phyloP scores from a whole-genome alignment of 2,113 vertebrate genomes.

The Noturus placidus region DNA sequence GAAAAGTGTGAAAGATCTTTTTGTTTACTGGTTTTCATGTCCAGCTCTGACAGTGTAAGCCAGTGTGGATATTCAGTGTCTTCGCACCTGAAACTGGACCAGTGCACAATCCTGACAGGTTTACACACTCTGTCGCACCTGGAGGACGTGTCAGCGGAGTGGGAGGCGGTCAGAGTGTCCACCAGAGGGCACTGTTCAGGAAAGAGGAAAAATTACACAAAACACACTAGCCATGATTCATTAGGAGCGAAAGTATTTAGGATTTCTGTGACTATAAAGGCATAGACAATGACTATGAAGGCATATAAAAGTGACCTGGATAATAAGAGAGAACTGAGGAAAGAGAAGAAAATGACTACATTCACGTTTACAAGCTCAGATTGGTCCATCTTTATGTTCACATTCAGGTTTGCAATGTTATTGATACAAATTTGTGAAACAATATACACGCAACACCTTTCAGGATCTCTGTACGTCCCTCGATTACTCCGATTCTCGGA shows the following conservation, averaged over 20 bases:
- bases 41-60: background rate
- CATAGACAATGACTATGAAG: no score
- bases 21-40: background rate
- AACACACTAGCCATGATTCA: no score
- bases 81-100: background rate
- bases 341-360: no score
- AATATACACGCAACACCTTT: background rate
- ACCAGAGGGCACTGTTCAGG: background rate
- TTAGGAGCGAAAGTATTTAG: no score
- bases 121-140: background rate
- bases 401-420: no score
- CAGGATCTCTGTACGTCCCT: background rate
- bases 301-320: no score
- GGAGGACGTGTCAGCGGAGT: background rate
- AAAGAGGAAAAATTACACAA: background rate
- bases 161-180: background rate
- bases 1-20: background rate
- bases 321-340: no score
- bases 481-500: background rate
- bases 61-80: constrained; percentile 1
- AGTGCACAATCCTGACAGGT: background rate
- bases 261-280: no score
- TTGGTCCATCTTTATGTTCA: no score
- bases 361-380: no score
- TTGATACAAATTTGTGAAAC: background rate